These are phyloP conservation scores for Sphaeramia orbicularis DNA, from an alignment of 2,797 vertebrate genomes.

Conservation along the genomic window DNA sequence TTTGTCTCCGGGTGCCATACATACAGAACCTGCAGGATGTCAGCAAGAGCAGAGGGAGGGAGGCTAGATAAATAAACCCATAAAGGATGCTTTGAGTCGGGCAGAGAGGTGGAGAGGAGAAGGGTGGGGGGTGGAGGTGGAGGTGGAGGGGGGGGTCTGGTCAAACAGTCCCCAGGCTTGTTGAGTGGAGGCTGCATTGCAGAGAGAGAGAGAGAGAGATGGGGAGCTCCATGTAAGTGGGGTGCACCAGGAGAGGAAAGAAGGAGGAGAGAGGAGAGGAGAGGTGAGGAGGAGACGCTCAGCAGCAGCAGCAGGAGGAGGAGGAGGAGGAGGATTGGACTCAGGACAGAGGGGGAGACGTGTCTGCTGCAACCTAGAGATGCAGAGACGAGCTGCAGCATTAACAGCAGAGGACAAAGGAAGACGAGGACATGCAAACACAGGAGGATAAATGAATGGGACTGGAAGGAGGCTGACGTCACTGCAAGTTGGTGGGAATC, in stretches of 20 bases:
- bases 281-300: constrained; percentile 41
- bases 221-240: constrained; percentile 53
- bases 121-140: no score
- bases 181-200: constrained; percentile 84
- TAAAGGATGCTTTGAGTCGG: constrained; percentile 86
- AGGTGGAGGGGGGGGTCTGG: no score
- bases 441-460: constrained; percentile 8
- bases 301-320: constrained; percentile 47
- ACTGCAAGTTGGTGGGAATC: constrained; percentile 4
- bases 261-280: constrained; percentile 6
- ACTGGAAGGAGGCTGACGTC: no score
- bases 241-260: constrained; percentile 40
- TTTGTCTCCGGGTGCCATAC: constrained; percentile 52
- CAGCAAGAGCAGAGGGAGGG: constrained; percentile 63
- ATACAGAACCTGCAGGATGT: constrained; percentile 73
- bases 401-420: constrained; percentile 51
- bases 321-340: constrained; percentile 40
- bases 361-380: constrained; percentile 46
- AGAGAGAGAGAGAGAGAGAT: no score
- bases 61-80: constrained; percentile 81
- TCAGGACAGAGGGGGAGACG: constrained; percentile 30
- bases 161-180: constrained; percentile 77
- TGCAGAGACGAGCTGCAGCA: constrained; percentile 60
- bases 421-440: constrained; percentile 20
- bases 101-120: constrained; percentile 60